Percentiles rank a stretch among this genome's conserved stretches.
These are phyloP conservation scores for Scaptomyza montana DNA, from an alignment of 1,140 invertebrate species.

Conservation along the genomic window DNA sequence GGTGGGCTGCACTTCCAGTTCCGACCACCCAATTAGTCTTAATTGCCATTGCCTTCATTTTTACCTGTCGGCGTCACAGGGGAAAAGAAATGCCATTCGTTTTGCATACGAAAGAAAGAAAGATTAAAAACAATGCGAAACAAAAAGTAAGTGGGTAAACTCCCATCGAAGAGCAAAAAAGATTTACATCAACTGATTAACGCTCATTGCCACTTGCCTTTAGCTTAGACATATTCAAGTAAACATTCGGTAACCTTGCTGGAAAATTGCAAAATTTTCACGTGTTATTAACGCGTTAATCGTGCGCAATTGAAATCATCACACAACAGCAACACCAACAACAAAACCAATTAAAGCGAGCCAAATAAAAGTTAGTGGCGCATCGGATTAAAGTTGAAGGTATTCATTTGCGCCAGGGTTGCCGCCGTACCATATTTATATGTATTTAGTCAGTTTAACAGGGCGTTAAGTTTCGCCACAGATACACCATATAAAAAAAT, in stretches of 20 bases:
- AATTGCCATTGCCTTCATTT: slow-evolving; percentile 63
- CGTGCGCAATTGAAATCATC: slow-evolving; percentile 66
- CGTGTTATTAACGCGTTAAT: slow-evolving; percentile 69
- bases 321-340: slow-evolving; percentile 51
- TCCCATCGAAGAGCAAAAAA: slow-evolving; percentile 48
- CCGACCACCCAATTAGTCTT: slow-evolving; percentile 70
- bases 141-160: slow-evolving; percentile 62
- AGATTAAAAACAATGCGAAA: slow-evolving; percentile 29
- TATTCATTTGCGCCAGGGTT: slow-evolving; percentile 75
- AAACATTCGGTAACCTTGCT: slow-evolving; percentile 29
- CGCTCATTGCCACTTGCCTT: slow-evolving; percentile 53
- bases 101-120: slow-evolving; percentile 28
- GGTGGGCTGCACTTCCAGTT: slow-evolving; percentile 60
- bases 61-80: slow-evolving; percentile 30
- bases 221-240: slow-evolving; percentile 29
- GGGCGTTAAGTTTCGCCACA: slow-evolving; percentile 77
- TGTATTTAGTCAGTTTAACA: slow-evolving; percentile 72
- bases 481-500: slow-evolving; percentile 41
- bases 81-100: slow-evolving; percentile 39
- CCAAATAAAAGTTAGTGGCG: slow-evolving; percentile 5
- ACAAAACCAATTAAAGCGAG: neutral
- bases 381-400: slow-evolving; percentile 15
- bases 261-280: slow-evolving; percentile 78
- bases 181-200: slow-evolving; percentile 66
- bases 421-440: slow-evolving; percentile 57